Evolutionary conservation across 2,113 vertebrate genomes (phyloP).

Genomic region (Petrocephalus zakoni): DNA sequence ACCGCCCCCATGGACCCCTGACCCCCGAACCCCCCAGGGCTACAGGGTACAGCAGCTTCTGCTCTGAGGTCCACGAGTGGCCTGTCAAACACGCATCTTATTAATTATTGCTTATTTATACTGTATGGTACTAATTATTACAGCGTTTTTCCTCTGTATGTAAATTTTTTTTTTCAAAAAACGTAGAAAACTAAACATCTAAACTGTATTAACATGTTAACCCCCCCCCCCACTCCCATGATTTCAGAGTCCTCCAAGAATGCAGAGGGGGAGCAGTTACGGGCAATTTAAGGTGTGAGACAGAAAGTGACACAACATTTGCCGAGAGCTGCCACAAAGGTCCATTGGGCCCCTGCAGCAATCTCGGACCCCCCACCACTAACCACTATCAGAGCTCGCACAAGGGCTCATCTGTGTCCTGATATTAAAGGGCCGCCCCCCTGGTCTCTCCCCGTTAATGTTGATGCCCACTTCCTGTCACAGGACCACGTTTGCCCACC

Average conservation of each 20-base stretch:
- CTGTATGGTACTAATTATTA: background rate
- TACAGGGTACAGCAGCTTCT: background rate
- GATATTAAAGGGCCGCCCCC: conserved; percentile 35
- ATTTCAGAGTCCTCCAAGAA: background rate
- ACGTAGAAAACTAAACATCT: background rate
- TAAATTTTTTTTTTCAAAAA: background rate
- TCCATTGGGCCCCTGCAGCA: background rate
- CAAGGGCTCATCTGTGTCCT: conserved; percentile 30
- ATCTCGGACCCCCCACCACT: background rate
- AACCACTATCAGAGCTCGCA: background rate
- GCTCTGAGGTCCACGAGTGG: background rate
- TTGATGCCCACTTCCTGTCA: background rate
- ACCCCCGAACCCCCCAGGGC: background rate
- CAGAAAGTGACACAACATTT: background rate
- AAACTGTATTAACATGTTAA: background rate
- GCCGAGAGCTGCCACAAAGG: background rate
- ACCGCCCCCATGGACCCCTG: background rate
- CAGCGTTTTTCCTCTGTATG: background rate
- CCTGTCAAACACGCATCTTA: background rate
- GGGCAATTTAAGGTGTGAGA: background rate
- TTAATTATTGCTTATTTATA: background rate
- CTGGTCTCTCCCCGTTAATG: background rate
- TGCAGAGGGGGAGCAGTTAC: background rate
- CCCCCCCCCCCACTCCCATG: background rate
- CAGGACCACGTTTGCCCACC: background rate